Base-by-base conservation (phyloP, 2,113 vertebrate species). In the Parus major region DNA sequence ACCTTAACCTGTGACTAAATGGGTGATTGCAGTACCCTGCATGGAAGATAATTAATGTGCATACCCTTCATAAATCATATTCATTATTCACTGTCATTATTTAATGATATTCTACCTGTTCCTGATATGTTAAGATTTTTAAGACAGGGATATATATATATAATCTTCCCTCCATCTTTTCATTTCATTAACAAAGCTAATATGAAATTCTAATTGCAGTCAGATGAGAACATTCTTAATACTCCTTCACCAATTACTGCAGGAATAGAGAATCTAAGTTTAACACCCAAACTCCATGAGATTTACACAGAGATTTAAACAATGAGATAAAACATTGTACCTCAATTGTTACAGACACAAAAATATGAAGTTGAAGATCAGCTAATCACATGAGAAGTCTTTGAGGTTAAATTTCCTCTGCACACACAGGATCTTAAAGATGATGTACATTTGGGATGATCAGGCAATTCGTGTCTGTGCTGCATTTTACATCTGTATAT, bases 21-120 rank as follows among this genome's bases (percentile, higher is more conserved):
- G 46, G 72, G 64, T 88, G 93, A 84, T 39, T 81, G 84, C 87
- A 92, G 73, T 47, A 73, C 53, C 83, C 81, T 79, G 72, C 57
- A 47, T 63, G 47, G 39, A 44, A 92, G 75, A 81, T 95, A 96
- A 94, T 95, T 78, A 92, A 89, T 44, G 64, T 78, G 84, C 76
- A 66, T 29, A 53, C 27, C 46, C 71, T 73, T 83, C 86, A 96
- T 92, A 91, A 93, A 83, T 91, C 64, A 81, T 39, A 92, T 22
- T 86, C 52, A 90, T 86, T 90, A 92, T 57, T 55, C 55, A 79
- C 73, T 90, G 78, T 41, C 70, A 69, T 79, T 93, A 88, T 60
- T 93, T 93, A 94, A 94, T 90, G 25, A 87, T 57, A 87, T 71
- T 91, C 90, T 82, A 61, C 50, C 83, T 90, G 71, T 41, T 89